Percentiles rank a stretch among this genome's conserved stretches.
These are phyloP conservation scores for Drosophila peninsularis DNA, from an alignment of 2,888 invertebrate genomes.

Conservation along the genomic window DNA sequence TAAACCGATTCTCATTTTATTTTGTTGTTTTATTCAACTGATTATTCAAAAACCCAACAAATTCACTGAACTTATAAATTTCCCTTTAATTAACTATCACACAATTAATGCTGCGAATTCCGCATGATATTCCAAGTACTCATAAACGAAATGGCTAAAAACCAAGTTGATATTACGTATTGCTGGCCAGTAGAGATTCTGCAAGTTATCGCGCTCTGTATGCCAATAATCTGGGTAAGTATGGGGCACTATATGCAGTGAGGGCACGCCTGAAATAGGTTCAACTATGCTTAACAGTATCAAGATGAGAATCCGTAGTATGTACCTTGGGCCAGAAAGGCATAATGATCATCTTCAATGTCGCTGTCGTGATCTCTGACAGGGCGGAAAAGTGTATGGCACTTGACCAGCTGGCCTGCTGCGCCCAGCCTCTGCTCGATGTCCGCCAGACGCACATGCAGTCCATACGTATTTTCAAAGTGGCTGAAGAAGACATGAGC, in stretches of 20 bases:
- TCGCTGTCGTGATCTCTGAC: slow-evolving; percentile 86
- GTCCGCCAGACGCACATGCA: slow-evolving; percentile 89
- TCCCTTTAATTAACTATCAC: no score
- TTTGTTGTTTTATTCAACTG: background rate
- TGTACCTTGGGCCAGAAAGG: slow-evolving; percentile 87
- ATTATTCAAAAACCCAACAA: no score
- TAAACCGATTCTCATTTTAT: background rate
- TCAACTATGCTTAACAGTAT: no score
- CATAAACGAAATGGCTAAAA: slow-evolving; percentile 34
- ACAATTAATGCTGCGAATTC: background rate
- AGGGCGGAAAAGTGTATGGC: slow-evolving; percentile 89
- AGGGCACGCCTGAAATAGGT: slow-evolving; percentile 83
- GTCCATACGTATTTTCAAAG: slow-evolving; percentile 89
- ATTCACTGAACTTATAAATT: background rate
- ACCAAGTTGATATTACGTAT: slow-evolving; percentile 51
- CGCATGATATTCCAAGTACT: slow-evolving; percentile 27
- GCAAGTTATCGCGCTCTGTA: slow-evolving; percentile 88
- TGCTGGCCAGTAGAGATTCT: slow-evolving; percentile 53
- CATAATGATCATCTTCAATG: slow-evolving; percentile 97
- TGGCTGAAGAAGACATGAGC: slow-evolving; percentile 94
- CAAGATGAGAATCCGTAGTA: no score
- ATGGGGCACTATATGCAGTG: slow-evolving; percentile 94
- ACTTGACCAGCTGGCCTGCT: slow-evolving; percentile 85
- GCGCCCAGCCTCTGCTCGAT: slow-evolving; percentile 88
- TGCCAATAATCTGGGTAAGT: slow-evolving; percentile 98